phyloP scores from a whole-genome alignment of 2,888 invertebrate genomes.

The Beris morrisii region DNA sequence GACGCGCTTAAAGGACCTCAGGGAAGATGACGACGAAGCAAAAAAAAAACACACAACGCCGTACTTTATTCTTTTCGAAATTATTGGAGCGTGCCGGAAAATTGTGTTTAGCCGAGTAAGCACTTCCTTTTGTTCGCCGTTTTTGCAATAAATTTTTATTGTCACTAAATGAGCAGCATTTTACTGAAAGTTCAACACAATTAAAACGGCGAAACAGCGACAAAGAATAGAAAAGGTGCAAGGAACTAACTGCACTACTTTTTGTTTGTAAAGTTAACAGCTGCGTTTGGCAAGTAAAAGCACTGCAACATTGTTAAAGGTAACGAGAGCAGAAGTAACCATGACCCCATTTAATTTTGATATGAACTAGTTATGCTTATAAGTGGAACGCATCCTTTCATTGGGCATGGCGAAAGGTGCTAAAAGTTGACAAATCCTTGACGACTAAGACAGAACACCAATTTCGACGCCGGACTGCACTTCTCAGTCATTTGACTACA shows the following conservation, averaged over 20 bases:
- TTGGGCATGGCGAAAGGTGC: no score
- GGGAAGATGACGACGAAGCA: not conserved
- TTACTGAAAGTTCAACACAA: slow-evolving; percentile 10
- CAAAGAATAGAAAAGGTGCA: not conserved
- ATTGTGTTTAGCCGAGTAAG: slow-evolving; percentile 8
- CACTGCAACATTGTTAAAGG: no score
- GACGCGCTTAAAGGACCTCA: not conserved
- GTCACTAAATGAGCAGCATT: not conserved
- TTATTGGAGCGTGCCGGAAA: slow-evolving; percentile 14
- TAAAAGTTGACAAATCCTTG: no score
- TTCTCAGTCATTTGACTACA: no score
- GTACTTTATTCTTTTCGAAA: slow-evolving; percentile 13
- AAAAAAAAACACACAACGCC: not conserved
- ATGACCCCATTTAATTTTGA: no score
- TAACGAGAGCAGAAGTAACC: no score
- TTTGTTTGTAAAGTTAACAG: not conserved
- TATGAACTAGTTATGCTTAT: no score
- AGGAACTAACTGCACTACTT: not conserved
- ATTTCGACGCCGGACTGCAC: no score
- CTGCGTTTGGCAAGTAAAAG: no score
- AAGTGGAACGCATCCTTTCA: no score
- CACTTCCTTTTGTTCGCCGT: slow-evolving; percentile 12
- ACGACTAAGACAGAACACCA: no score
- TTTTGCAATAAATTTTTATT: not conserved
- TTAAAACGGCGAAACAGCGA: not conserved